Evolutionary conservation across 2,888 invertebrate species (phyloP), one percentile per base, ranked within the genome.

Genomic region (Idaea biselata): DNA sequence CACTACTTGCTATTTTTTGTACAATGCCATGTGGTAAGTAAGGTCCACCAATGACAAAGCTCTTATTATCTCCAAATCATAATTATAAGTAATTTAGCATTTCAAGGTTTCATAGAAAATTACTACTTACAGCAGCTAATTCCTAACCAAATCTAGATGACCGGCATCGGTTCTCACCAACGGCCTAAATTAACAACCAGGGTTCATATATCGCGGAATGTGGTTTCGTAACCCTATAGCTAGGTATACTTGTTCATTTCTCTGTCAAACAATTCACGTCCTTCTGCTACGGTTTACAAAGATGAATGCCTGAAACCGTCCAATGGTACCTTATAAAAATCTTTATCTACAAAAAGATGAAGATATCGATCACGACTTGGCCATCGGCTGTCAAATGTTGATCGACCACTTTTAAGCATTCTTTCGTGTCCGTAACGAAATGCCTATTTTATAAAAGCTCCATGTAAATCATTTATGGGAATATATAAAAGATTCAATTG

Each of bases 181-280:
- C 62, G 61, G 54, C 66, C 63, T 68, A 69, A 66, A 65, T 68
- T 63, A 17, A 57, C 17, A 44, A 58, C 18, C 33, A 60, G 60
- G 61, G 63, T 64, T 67, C 63, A 62, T 64, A 65, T 60, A 60
- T 63, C 67, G 60, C 44, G 60, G 60, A 62, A 64, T 71, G 69
- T 53, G 67, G 70, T 68, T 68, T 61, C 62, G 68, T 68, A 63
- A 67, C 61, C 58, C 56, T 60, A 70, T 58, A 7, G 33, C 33
- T 33, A 44, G 44, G 11, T 44, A 44, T 44, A 14, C 14, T 44
- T 14, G 11, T 32, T 32, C 44, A 25, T 25, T 25, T 25, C 25
- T 57, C 63, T 53, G 60, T 60, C 60, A 59, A 59, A 63, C 61
- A 60, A 60, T 64, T 61, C 67, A 32, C 63, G 64, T 63, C 63